Percentiles rank a stretch among this genome's conserved stretches.
Conservation (phyloP, 2,888 invertebrate species). For the Carpatolechia fugitivella region DNA sequence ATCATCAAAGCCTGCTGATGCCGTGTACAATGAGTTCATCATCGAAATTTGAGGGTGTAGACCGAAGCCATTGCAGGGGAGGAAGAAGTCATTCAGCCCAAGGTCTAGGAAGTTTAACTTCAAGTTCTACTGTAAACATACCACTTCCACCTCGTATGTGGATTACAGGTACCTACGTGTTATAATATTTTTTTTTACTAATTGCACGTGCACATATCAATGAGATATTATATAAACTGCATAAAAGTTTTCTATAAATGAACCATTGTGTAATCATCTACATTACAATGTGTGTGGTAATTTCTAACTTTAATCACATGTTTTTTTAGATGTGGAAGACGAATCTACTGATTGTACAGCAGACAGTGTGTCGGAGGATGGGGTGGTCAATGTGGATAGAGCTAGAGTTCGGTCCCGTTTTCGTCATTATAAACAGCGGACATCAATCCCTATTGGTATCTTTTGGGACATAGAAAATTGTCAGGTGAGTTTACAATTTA, state of each 20-base stretch:
- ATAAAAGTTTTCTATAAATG: not conserved
- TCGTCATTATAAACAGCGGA: slow-evolving; percentile 59
- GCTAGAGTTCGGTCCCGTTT: slow-evolving; percentile 61
- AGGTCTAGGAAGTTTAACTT: slow-evolving; percentile 55
- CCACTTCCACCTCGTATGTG: slow-evolving; percentile 73
- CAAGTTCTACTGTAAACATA: slow-evolving; percentile 67
- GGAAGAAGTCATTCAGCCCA: slow-evolving; percentile 68
- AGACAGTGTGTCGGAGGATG: slow-evolving; percentile 51
- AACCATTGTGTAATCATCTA: slow-evolving; percentile 1
- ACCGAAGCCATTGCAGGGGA: slow-evolving; percentile 38
- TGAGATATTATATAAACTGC: not conserved
- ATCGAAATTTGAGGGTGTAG: slow-evolving; percentile 40
- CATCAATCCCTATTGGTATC: slow-evolving; percentile 84
- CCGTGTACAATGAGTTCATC: slow-evolving; percentile 50
- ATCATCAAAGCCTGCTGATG: slow-evolving; percentile 42
- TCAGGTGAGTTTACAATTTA: slow-evolving; percentile 78
- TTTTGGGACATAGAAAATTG: slow-evolving; percentile 98
- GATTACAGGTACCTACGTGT: slow-evolving; percentile 60
- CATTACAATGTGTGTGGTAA: not conserved
- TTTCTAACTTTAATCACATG: not conserved
- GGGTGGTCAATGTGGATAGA: slow-evolving; percentile 47
- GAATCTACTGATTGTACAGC: slow-evolving; percentile 66
- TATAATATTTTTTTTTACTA: not conserved
- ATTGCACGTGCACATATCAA: not conserved
- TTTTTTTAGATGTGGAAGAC: slow-evolving; percentile 58